Percentiles rank a stretch among this genome's conserved stretches.
phyloP scores from a whole-genome alignment of 2,888 invertebrate genomes.

The Aspidiotus destructor region DNA sequence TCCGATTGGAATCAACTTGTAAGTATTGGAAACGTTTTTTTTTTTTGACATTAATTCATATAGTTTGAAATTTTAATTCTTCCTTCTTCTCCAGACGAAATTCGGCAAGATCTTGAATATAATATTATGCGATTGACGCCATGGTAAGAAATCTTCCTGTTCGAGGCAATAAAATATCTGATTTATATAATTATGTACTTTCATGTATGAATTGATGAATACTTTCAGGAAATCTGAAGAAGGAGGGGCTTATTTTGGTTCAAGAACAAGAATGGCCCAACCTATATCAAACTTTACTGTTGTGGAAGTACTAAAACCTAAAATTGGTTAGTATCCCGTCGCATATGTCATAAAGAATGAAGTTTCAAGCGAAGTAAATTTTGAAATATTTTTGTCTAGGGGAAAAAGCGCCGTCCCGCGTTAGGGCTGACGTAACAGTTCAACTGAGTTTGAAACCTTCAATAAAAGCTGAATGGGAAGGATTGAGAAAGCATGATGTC shows the following conservation, averaged over 20 bases:
- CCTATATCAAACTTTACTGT: slow-evolving; percentile 86
- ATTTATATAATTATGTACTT: background rate
- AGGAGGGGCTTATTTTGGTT: slow-evolving; percentile 77
- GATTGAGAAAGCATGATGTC: slow-evolving; percentile 91
- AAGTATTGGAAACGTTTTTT: slow-evolving; percentile 43
- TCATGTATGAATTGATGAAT: slow-evolving; percentile 15
- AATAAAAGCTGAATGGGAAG: slow-evolving; percentile 95
- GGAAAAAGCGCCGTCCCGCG: slow-evolving; percentile 88
- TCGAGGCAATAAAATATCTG: background rate
- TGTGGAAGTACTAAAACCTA: slow-evolving; percentile 86
- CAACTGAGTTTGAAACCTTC: slow-evolving; percentile 82
- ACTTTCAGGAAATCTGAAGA: slow-evolving; percentile 70
- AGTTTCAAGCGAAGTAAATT: background rate
- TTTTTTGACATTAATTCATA: background rate
- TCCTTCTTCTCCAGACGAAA: slow-evolving; percentile 64
- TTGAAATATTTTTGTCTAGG: slow-evolving; percentile 45
- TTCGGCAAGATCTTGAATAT: slow-evolving; percentile 96
- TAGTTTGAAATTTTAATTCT: slow-evolving; percentile 11
- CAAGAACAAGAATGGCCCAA: slow-evolving; percentile 98
- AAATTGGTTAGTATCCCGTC: slow-evolving; percentile 48
- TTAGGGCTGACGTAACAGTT: slow-evolving; percentile 88
- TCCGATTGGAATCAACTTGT: slow-evolving; percentile 95
- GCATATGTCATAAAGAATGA: background rate
- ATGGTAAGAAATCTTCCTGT: slow-evolving; percentile 53
- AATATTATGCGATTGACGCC: slow-evolving; percentile 89